Conservation (phyloP, 2,888 invertebrate genomes). For the Ormyrus labotus region DNA sequence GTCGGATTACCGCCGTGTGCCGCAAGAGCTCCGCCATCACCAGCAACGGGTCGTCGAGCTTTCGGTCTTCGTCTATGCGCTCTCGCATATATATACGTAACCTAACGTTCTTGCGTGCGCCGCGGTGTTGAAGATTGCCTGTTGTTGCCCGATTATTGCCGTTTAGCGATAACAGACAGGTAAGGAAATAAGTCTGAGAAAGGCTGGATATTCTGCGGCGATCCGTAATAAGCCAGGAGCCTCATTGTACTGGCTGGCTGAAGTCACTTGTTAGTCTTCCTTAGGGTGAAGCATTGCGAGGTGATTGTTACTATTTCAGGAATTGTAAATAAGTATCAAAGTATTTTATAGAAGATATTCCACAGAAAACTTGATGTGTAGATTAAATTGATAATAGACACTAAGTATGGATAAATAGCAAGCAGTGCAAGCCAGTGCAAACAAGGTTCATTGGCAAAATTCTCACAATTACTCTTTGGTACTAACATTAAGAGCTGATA, state of each 20-base stretch:
- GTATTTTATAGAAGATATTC: too few species aligned
- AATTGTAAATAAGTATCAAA: too few species aligned
- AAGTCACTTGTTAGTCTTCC: neutral
- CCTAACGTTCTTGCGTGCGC: constrained; percentile 32
- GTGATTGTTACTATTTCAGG: too few species aligned
- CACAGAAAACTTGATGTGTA: too few species aligned
- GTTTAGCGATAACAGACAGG: constrained; percentile 35
- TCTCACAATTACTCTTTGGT: too few species aligned
- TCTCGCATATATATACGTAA: constrained; percentile 42
- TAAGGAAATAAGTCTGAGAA: constrained; percentile 3
- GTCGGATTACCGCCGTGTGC: constrained; percentile 19
- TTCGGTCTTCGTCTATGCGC: constrained; percentile 25
- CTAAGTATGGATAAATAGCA: too few species aligned
- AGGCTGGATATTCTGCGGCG: neutral
- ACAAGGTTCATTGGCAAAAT: too few species aligned
- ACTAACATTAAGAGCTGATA: too few species aligned
- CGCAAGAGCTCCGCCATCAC: neutral
- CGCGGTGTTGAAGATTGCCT: constrained; percentile 10
- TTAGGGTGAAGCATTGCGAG: too few species aligned
- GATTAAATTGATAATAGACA: too few species aligned
- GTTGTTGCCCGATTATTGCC: neutral
- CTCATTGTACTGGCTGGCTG: neutral
- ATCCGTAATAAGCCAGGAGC: neutral
- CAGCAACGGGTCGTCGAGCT: constrained; percentile 21
- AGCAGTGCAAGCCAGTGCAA: too few species aligned